A percentile compares a stretch with the other conserved stretches of the same genome.
These are phyloP conservation scores for Drosophila gunungcola DNA, from an alignment of 1,140 invertebrate genomes.

Conservation along the genomic window DNA sequence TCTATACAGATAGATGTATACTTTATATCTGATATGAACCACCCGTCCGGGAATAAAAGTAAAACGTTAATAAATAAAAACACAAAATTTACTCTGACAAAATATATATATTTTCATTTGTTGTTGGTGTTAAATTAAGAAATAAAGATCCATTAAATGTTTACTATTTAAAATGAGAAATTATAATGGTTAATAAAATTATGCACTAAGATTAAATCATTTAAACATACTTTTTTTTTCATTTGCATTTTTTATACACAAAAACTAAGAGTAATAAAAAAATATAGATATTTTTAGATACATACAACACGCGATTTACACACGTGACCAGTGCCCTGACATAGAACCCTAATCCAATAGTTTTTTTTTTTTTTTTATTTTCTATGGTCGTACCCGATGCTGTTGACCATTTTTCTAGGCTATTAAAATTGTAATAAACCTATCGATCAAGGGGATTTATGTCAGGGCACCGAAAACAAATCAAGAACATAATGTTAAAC, in stretches of 20 bases:
- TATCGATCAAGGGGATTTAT: not conserved
- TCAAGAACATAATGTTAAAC: conserved; percentile 11
- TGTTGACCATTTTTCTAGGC: not conserved
- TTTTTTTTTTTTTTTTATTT: not conserved
- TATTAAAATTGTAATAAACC: not conserved
- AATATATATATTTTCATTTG: conserved; percentile 42
- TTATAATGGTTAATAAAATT: conserved; percentile 39
- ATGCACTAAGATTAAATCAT: conserved; percentile 39
- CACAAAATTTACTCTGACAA: conserved; percentile 47
- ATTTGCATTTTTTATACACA: conserved; percentile 33
- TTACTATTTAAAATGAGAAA: conserved; percentile 37
- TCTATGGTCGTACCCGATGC: too few species aligned
- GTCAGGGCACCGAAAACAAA: conserved; percentile 12
- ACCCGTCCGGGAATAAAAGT: conserved; percentile 11
- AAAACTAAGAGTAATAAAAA: conserved; percentile 44
- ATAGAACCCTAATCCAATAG: conserved; percentile 1
- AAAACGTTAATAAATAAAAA: conserved; percentile 19
- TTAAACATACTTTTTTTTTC: conserved; percentile 24
- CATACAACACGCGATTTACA: conserved; percentile 17
- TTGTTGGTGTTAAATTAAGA: conserved; percentile 37
- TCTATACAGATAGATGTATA: conserved; percentile 50
- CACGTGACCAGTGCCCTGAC: conserved; percentile 6
- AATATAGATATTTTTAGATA: conserved; percentile 38
- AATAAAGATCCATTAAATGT: conserved; percentile 42
- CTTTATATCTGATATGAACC: conserved; percentile 50